These are phyloP conservation scores for Rhopilema esculentum DNA, from an alignment of 30 jellyfish, hydroid and myxozoan species.

Conservation along the genomic window DNA sequence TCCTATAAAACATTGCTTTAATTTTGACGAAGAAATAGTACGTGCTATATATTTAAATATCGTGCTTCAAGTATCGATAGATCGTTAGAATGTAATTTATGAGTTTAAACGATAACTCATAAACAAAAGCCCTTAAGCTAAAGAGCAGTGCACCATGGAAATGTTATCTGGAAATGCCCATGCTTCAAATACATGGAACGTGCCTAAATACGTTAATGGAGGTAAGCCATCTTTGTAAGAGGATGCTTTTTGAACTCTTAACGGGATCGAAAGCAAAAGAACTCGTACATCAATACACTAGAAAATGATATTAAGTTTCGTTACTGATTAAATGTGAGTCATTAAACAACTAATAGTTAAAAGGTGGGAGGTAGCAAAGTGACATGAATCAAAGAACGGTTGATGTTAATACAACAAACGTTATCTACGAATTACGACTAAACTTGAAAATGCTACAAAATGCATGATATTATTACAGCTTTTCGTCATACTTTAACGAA, in stretches of 20 bases:
- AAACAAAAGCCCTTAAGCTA: too few relatives aligned
- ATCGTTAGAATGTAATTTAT: background rate
- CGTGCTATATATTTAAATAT: background rate
- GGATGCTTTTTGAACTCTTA: background rate
- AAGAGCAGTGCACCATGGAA: too few relatives aligned
- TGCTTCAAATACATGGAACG: too few relatives aligned
- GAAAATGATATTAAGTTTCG: too few relatives aligned
- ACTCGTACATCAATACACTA: background rate
- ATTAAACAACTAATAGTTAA: background rate
- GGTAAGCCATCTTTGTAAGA: too few relatives aligned
- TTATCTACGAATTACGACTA: background rate
- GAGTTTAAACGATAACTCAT: too few relatives aligned
- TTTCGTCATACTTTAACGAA: background rate
- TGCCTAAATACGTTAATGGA: too few relatives aligned
- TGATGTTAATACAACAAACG: background rate
- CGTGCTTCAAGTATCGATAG: background rate
- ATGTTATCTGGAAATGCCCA: too few relatives aligned
- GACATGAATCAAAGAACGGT: background rate
- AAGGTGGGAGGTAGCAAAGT: background rate
- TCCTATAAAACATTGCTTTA: too few relatives aligned
- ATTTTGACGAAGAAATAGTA: background rate
- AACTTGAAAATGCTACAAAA: background rate
- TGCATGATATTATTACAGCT: background rate
- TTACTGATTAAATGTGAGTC: background rate
- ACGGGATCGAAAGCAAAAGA: background rate